Evolutionary conservation across 2,113 vertebrate genomes (phyloP).

Genomic region (Bothrops jararaca): DNA sequence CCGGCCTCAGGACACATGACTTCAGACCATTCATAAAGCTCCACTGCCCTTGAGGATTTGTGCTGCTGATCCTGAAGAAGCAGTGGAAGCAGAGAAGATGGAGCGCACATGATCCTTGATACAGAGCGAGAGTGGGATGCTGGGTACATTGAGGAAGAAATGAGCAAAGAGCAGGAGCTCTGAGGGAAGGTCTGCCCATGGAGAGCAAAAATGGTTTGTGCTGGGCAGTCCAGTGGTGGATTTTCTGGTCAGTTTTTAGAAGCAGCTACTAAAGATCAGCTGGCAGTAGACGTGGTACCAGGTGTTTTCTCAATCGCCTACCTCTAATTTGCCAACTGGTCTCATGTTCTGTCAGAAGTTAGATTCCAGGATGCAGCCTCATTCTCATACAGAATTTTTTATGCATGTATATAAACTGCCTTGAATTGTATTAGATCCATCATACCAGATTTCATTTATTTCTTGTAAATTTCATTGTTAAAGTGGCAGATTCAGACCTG

Average conservation of each 20-base stretch:
- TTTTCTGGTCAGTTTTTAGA: neutral
- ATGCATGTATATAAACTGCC: neutral
- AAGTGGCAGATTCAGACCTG: neutral
- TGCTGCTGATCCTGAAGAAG: neutral
- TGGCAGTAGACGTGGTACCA: neutral
- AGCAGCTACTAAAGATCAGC: neutral
- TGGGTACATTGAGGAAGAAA: neutral
- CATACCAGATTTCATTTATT: neutral
- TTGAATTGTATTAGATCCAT: neutral
- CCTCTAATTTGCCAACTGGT: neutral
- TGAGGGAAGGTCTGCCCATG: neutral
- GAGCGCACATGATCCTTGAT: neutral
- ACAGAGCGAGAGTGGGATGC: neutral
- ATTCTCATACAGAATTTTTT: neutral
- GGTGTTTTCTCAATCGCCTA: neutral
- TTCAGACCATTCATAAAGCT: neutral
- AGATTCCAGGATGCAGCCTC: neutral
- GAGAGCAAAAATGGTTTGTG: neutral
- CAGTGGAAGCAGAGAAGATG: neutral
- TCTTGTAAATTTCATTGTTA: neutral
- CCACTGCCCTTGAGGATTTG: neutral
- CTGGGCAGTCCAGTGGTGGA: neutral
- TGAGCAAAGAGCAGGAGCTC: neutral
- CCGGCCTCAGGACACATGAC: neutral
- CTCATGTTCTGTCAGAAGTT: neutral